phyloP scores from a whole-genome alignment of 2,113 vertebrate species.

The Synodontis membranacea region DNA sequence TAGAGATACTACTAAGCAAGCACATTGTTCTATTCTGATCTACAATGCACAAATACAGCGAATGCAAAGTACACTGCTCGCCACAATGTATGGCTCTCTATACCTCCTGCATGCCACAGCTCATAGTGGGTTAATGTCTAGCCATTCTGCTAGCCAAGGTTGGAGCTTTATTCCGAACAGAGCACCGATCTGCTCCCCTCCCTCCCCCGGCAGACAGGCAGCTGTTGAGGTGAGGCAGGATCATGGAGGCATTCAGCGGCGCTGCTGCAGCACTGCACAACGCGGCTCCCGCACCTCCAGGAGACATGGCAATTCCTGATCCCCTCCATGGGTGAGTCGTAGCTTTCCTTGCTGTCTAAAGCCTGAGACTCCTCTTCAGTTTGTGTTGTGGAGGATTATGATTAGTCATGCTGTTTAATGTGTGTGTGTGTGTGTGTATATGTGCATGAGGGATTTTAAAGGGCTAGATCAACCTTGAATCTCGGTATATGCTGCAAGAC shows the following conservation, averaged over 20 bases:
- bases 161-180: slow-evolving; percentile 43
- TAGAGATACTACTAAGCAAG: background rate
- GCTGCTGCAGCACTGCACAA: slow-evolving; percentile 73
- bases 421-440: slow-evolving; percentile 12
- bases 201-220: slow-evolving; percentile 62
- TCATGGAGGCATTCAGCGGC: slow-evolving; percentile 74
- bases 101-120: slow-evolving; percentile 14
- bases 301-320: slow-evolving; percentile 70
- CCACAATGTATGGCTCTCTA: background rate
- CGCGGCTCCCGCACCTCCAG: slow-evolving; percentile 66
- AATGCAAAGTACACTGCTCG: background rate
- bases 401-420: slow-evolving; percentile 37
- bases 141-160: slow-evolving; percentile 48
- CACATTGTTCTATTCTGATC: background rate
- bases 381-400: slow-evolving; percentile 8
- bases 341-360: background rate
- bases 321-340: slow-evolving; percentile 72
- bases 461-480: slow-evolving; percentile 22
- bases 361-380: background rate
- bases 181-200: slow-evolving; percentile 43
- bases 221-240: slow-evolving; percentile 73
- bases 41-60: background rate
- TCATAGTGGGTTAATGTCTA: slow-evolving; percentile 63
- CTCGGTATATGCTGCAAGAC: slow-evolving; percentile 31
- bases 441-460: slow-evolving; percentile 15